Base-by-base conservation (phyloP, 1,140 invertebrate species). In the Paraescarpia echinospica region DNA sequence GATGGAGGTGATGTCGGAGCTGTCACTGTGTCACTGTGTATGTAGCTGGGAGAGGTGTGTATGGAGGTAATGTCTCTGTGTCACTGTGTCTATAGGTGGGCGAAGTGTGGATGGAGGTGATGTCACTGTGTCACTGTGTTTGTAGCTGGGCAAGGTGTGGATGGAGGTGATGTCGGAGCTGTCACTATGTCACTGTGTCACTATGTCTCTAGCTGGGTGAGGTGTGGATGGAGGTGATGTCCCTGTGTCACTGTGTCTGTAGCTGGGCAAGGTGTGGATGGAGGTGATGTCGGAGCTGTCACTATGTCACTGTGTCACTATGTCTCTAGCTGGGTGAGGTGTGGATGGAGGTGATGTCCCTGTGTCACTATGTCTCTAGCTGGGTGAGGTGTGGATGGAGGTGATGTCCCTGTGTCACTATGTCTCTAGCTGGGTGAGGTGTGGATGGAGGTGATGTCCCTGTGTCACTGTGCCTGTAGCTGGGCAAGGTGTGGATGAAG, bases 101-200 rank as follows among this genome's bases (percentile, higher is more conserved):
- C n/a, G n/a, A n/a, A n/a, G n/a, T n/a, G n/a, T n/a, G n/a, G n/a
- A n/a, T n/a, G n/a, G n/a, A n/a, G n/a, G n/a, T n/a, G n/a, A n/a
- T n/a, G n/a, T n/a, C n/a, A n/a, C n/a, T n/a, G n/a, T 89, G n/a
- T 89, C n/a, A 22, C 90, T n/a, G n/a, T n/a, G n/a, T n/a, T n/a
- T n/a, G n/a, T n/a, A 95, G 95, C 94, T 95, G 93, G 95, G 96
- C 77, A 96, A 96, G 92, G 96, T 96, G 1, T 96, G 95, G 95
- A 94, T 94, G 41, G 96, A 96, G 93, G 94, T 96, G 1, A 95
- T 96, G 27, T 35, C 59, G n/a, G 96, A 96, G 92, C 92, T 96
- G n/a, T 95, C 31, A 94, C 95, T 51, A 94, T 95, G 59, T 95
- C 96, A 89, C 93, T 95, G 35, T 95, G 94, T 33, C 92, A 95